phyloP scores from a whole-genome alignment of 2,888 invertebrate species.

The Thera obeliscata region DNA sequence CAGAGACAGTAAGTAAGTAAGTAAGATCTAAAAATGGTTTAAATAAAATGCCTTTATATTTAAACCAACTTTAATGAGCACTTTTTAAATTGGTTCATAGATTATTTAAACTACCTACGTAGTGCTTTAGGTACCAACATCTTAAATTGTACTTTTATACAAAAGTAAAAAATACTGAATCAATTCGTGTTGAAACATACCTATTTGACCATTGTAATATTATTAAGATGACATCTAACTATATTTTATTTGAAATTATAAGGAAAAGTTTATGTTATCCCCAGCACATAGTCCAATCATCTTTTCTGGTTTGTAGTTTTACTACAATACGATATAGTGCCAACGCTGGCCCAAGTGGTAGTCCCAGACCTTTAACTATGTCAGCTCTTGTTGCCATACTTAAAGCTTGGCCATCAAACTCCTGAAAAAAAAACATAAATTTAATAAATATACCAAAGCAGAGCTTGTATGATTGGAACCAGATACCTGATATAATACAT shows the following conservation, averaged over 20 bases:
- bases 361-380: slow-evolving; percentile 91
- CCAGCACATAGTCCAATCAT: slow-evolving; percentile 90
- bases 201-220: slow-evolving; percentile 3
- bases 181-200: slow-evolving; percentile 1
- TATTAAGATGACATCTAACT: background rate
- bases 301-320: slow-evolving; percentile 91
- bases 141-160: slow-evolving; percentile 15
- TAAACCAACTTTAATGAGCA: background rate
- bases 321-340: slow-evolving; percentile 93
- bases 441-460: too few relatives aligned
- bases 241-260: background rate
- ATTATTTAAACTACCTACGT: background rate
- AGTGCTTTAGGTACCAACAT: background rate
- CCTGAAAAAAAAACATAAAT: slow-evolving; percentile 77
- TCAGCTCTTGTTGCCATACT: slow-evolving; percentile 93
- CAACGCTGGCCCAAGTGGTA: slow-evolving; percentile 94
- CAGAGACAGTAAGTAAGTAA: background rate
- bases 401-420: slow-evolving; percentile 95
- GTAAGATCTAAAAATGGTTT: slow-evolving; percentile 6
- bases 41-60: slow-evolving; percentile 8
- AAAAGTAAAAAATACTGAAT: slow-evolving; percentile 21
- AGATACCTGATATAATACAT: too few relatives aligned
- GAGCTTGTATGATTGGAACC: too few relatives aligned
- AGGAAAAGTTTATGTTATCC: slow-evolving; percentile 67
- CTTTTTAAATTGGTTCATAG: background rate